These are phyloP conservation scores for Drosophila arizonae DNA, from an alignment of 1,140 invertebrate species.

Conservation along the genomic window DNA sequence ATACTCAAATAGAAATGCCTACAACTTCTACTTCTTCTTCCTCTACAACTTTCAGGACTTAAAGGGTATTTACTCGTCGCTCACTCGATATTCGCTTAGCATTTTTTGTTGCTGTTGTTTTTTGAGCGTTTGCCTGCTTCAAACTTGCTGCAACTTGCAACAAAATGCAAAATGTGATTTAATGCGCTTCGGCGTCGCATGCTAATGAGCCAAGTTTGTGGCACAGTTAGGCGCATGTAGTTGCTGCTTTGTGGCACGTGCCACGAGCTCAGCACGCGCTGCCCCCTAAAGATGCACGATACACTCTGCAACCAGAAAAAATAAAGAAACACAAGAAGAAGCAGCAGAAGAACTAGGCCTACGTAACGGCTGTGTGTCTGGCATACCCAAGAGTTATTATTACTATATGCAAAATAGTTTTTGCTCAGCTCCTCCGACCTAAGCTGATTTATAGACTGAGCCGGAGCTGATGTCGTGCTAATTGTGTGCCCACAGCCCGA, in stretches of 20 bases:
- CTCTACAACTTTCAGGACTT: too few species aligned
- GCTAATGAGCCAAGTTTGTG: conserved; percentile 50
- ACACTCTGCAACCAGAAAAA: conserved; percentile 8
- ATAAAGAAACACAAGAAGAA: not conserved
- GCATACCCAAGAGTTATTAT: conserved; percentile 32
- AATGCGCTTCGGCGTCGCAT: conserved; percentile 50
- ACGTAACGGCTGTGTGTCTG: conserved; percentile 14
- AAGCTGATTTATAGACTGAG: conserved; percentile 42
- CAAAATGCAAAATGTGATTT: conserved; percentile 52
- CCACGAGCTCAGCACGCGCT: conserved; percentile 27
- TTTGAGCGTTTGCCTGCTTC: conserved; percentile 8
- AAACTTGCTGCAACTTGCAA: conserved; percentile 32
- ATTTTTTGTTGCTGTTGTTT: too few species aligned
- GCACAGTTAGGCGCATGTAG: conserved; percentile 15
- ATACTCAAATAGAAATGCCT: too few species aligned
- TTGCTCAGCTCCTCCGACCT: conserved; percentile 3
- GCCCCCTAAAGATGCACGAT: conserved; percentile 22
- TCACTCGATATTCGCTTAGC: not conserved
- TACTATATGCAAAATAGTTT: conserved; percentile 43
- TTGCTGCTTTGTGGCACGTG: conserved; percentile 46
- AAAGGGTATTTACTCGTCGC: not conserved
- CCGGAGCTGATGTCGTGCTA: conserved; percentile 44
- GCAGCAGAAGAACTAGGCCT: conserved; percentile 12
- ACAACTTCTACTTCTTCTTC: too few species aligned
- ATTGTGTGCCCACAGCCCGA: conserved; percentile 31